Base-by-base conservation (phyloP, 2,113 vertebrate genomes). In the Lepisosteus osseus region DNA sequence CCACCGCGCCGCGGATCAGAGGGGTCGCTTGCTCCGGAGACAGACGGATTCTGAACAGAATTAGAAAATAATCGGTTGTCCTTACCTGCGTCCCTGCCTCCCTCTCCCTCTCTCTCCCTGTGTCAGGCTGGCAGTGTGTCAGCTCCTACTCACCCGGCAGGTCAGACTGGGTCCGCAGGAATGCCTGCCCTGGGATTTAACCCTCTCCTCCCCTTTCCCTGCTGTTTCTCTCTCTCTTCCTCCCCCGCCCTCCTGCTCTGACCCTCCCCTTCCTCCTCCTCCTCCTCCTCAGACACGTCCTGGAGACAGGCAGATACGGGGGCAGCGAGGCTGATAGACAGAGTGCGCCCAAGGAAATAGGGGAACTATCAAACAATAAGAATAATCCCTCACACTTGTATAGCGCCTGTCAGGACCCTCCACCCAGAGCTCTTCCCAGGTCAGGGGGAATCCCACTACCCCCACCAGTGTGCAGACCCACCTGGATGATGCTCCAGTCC, bases 21-120 rank as follows among this genome's bases (percentile, higher is more conserved):
- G 79, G 74, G 83, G 91, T 89, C 81, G 84, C 76, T 13, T 88
- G 57, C 82, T 89, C 88, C 88, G 88, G 65, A 90, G 56, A 65
- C 85, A 87, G 0, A 86, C 75, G 8, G 41, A 74, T 43, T 17
- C 79, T 64, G 15, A 86, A 86, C 80, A 91, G 73, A 17, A 17
- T 0, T 1, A 29, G 29, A 29, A 29, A 29, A 1, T 29, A 29
- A 29, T 29, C 29, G 29, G 29, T 29, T 29, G 29, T 29, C 29
- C 29, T 29, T 29, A 29, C 29, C 29, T 29, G 29, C 17, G 3
- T 61, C 55, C 56, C 40, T n/a, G 72, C 69, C 17, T 41, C 68
- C 6, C 42, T 72, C 47, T 59, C 65, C 47, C 55, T 11, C 42
- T 72, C 47, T 59, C 65, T 61, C 55, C 47, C 44, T 54, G 29